phyloP scores from a whole-genome alignment of 2,113 vertebrate genomes.

The Petaurus breviceps region DNA sequence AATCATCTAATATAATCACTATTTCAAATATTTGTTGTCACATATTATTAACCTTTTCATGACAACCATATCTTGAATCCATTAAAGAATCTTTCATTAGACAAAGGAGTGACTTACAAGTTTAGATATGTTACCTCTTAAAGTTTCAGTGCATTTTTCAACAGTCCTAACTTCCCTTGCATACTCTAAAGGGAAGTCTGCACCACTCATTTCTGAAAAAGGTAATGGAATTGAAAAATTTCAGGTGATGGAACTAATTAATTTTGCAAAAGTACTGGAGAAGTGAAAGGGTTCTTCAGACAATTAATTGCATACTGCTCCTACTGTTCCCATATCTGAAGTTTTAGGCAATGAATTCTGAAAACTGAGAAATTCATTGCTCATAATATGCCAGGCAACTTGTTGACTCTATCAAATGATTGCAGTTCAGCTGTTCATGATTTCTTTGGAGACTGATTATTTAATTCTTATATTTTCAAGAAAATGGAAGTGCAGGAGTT shows the following conservation, averaged over 20 bases:
- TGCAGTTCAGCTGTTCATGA: constrained; percentile 48
- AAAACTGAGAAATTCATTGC: constrained; percentile 65
- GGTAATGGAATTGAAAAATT: constrained; percentile 16
- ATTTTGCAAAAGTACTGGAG: constrained; percentile 17
- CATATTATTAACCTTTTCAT: constrained; percentile 63
- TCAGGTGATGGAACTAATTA: constrained; percentile 25
- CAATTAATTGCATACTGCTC: constrained; percentile 28
- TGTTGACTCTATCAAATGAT: constrained; percentile 63
- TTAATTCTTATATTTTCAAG: constrained; percentile 42
- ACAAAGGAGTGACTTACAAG: not conserved
- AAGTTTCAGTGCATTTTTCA: constrained; percentile 36
- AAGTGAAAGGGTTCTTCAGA: not conserved
- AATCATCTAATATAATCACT: constrained; percentile 34
- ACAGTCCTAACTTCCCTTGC: constrained; percentile 32
- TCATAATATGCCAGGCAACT: constrained; percentile 66
- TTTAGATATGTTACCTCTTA: not conserved
- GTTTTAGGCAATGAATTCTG: constrained; percentile 50
- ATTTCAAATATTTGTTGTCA: constrained; percentile 47
- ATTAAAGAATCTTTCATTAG: constrained; percentile 51
- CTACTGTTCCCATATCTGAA: constrained; percentile 33
- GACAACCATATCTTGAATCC: constrained; percentile 49
- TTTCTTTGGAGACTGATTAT: constrained; percentile 58
- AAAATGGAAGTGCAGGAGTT: constrained; percentile 24
- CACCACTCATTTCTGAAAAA: constrained; percentile 37
- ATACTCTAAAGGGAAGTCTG: not conserved